Evolutionary conservation across 2,888 invertebrate species (phyloP).

Genomic region (Megastigmus dorsalis): DNA sequence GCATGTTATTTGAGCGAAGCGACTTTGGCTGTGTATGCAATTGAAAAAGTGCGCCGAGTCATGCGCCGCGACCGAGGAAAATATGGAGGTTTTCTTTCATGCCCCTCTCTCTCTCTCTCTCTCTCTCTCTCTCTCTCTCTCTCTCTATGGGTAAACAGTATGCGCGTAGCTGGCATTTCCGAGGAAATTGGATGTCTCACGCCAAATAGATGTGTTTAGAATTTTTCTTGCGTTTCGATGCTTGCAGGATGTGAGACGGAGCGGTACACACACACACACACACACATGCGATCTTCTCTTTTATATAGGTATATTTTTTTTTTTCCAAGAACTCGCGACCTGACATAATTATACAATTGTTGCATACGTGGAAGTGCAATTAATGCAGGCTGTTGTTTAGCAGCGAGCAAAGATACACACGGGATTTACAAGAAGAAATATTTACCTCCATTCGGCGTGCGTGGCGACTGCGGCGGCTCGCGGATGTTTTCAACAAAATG

Average conservation of each 20-base stretch:
- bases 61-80: slow-evolving; percentile 28
- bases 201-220: slow-evolving; percentile 22
- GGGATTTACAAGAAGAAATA: slow-evolving; percentile 37
- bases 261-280: too few relatives aligned
- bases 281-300: too few relatives aligned
- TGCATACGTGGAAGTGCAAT: background rate
- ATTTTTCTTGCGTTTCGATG: background rate
- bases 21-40: slow-evolving; percentile 15
- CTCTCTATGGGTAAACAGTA: slow-evolving; percentile 3
- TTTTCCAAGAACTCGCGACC: background rate
- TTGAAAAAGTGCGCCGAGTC: slow-evolving; percentile 43
- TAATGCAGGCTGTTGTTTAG: too few relatives aligned
- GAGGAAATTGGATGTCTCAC: background rate
- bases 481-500: too few relatives aligned
- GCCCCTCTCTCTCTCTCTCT: too few relatives aligned
- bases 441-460: slow-evolving; percentile 25
- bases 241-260: background rate
- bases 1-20: too few relatives aligned
- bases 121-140: too few relatives aligned
- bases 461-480: too few relatives aligned
- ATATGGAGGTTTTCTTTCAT: background rate
- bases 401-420: slow-evolving; percentile 5
- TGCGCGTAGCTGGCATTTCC: background rate
- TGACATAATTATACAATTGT: too few relatives aligned
- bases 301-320: too few relatives aligned